A percentile compares a stretch with the other conserved stretches of the same genome.
phyloP scores from a whole-genome alignment of 1,140 invertebrate genomes.

The Tachypleus tridentatus region DNA sequence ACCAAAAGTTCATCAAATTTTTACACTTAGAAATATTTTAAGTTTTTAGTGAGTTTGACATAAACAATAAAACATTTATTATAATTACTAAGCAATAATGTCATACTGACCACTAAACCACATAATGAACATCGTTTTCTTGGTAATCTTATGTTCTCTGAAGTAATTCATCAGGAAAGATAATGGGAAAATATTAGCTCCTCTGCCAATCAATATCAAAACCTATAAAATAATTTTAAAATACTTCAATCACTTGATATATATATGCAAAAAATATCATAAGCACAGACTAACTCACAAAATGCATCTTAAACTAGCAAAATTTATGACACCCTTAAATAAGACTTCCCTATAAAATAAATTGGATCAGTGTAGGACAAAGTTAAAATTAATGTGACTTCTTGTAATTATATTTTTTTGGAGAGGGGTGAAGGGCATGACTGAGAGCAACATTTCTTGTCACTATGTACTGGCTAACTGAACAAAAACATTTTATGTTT shows the following conservation, averaged over 20 bases:
- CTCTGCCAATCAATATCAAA: constrained; percentile 80
- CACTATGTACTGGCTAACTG: no score
- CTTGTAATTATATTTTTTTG: no score
- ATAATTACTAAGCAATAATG: constrained; percentile 1
- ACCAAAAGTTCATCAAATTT: no score
- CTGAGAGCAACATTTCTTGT: no score
- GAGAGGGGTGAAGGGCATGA: no score
- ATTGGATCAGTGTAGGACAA: no score
- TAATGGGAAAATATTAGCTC: constrained; percentile 93
- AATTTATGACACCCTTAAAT: no score
- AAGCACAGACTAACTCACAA: neutral
- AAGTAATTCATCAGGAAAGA: constrained; percentile 89
- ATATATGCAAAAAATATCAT: neutral
- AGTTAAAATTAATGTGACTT: no score
- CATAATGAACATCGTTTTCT: constrained; percentile 99
- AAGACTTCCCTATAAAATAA: no score
- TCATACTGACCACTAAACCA: constrained; percentile 81
- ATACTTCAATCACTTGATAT: constrained; percentile 4
- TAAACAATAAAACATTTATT: neutral
- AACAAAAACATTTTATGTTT: no score
- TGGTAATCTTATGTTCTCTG: constrained; percentile 92
- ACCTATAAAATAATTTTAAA: constrained; percentile 35
- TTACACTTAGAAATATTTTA: no score
- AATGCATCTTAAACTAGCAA: neutral
- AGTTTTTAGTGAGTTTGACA: neutral